Base-by-base conservation (phyloP, 2,888 invertebrate species). In the Enchytraeus crypticus region DNA sequence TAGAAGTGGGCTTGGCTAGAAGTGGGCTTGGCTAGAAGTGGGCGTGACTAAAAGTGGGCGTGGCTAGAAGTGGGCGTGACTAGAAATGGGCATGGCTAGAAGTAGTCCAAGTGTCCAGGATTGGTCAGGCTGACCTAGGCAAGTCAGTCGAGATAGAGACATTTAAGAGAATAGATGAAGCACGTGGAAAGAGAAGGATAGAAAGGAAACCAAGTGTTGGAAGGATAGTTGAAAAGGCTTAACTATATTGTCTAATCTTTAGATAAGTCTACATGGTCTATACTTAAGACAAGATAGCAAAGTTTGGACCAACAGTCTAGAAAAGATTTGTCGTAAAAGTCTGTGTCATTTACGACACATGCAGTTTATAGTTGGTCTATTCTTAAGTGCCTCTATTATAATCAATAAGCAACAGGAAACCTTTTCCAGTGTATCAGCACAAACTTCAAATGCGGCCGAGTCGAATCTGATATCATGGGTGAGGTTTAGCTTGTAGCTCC, bases 381-480 rank as follows among this genome's bases (percentile, higher is more conserved):
- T 21, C 11, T 27, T 30, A 53, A 27, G 8, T 27, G 18, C 11
- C 14, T 32, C 14, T n/a, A 34, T 4, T 3, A 54, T 30, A 27
- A 33, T 21, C 5, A 11, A 5, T 18, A 32, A 30, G 2, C 4
- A 14, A 38, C 21, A 11, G 27, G 69, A 66, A 65, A 77, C 79
- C 70, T 73, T 70, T 5, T 81, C 74, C 43, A 86, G 74, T 64
- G 85, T 85, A 23, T 79, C 76, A 23, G 77, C 77, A 71, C 88
- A 89, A 30, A 83, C 81, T 59, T 83, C 80, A 59, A 78, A 77
- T 3, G 86, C 82, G 30, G 85, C 79, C 45, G 81, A 79, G 49
- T 83, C 79, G 71, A 88, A 85, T 63, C 84, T 83, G 45, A 82
- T 79, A 76, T 87, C 85, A 62, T 82, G 80, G 0, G 87, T 86